Percentiles rank a stretch among this genome's conserved stretches.
Conservation (phyloP, 2,797 vertebrate genomes). For the Phalloptychus januarius region DNA sequence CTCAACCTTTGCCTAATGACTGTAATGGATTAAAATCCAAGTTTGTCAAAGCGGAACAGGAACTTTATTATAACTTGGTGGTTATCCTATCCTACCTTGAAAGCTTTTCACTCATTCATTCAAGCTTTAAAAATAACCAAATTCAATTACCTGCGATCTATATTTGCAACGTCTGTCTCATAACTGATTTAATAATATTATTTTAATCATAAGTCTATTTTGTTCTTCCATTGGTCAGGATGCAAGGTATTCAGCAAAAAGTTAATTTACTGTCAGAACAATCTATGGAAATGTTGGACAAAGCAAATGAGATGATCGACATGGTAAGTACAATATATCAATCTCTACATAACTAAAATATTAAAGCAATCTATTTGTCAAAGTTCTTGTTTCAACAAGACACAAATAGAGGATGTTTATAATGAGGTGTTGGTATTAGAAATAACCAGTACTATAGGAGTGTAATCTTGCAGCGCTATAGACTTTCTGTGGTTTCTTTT, state of each 20-base stretch:
- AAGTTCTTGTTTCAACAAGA: background rate
- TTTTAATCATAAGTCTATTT: background rate
- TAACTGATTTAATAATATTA: background rate
- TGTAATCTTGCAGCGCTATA: background rate
- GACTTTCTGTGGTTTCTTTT: constrained; percentile 21
- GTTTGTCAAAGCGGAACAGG: background rate
- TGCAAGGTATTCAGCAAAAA: constrained; percentile 47
- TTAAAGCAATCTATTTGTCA: background rate
- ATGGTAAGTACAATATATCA: constrained; percentile 60
- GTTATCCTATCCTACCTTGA: background rate
- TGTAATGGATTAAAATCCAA: background rate
- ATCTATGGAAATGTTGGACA: constrained; percentile 57
- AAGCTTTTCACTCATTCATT: background rate
- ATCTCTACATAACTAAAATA: background rate
- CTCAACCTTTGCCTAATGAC: background rate
- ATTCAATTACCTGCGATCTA: background rate
- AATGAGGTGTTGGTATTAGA: background rate
- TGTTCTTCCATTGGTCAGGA: constrained; percentile 37
- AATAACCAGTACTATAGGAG: background rate
- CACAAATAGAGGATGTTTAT: background rate
- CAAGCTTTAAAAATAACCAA: background rate
- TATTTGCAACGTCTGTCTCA: background rate
- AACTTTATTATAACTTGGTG: background rate
- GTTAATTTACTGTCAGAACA: constrained; percentile 23
- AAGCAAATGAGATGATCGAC: constrained; percentile 51